A percentile compares a stretch with the other conserved stretches of the same genome.
phyloP scores from a whole-genome alignment of 1,140 invertebrate species.

The Tetragnatha versicolor region DNA sequence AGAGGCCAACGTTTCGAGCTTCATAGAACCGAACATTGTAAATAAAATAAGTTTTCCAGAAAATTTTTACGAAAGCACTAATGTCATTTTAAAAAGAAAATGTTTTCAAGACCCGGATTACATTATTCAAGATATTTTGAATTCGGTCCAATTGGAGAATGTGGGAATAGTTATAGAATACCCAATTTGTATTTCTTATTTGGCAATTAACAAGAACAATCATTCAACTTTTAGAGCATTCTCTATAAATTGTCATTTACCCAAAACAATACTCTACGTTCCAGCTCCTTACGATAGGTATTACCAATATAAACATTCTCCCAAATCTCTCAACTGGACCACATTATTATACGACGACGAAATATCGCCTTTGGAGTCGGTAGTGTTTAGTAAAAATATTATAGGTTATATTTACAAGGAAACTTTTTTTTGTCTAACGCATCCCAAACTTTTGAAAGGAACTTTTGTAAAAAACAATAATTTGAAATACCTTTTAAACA shows the following conservation, averaged over 20 bases:
- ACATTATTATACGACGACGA: not conserved
- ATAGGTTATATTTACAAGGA: slow-evolving; percentile 26
- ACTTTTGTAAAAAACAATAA: not conserved
- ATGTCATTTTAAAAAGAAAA: slow-evolving; percentile 11
- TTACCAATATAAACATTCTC: not conserved
- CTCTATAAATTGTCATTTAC: slow-evolving; percentile 1
- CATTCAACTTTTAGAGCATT: not conserved
- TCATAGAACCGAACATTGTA: not conserved
- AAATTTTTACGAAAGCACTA: slow-evolving; percentile 2
- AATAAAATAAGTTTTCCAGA: not conserved
- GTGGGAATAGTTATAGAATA: slow-evolving; percentile 8
- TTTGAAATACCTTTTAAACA: not conserved
- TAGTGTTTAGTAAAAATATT: not conserved
- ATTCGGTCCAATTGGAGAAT: not conserved
- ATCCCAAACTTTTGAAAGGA: not conserved
- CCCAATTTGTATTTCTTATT: not conserved
- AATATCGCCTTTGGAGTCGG: not conserved
- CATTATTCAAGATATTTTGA: slow-evolving; percentile 27
- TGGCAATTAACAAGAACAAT: not conserved
- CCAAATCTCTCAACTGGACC: not conserved
- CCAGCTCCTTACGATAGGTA: slow-evolving; percentile 17
- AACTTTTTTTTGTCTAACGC: slow-evolving; percentile 8
- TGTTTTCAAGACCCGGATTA: slow-evolving; percentile 2
- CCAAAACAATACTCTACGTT: slow-evolving; percentile 2
- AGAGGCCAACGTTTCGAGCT: not conserved